phyloP scores from a whole-genome alignment of 37 sponge, comb jelly and placozoan genomes.

The Oscarella lobularis region DNA sequence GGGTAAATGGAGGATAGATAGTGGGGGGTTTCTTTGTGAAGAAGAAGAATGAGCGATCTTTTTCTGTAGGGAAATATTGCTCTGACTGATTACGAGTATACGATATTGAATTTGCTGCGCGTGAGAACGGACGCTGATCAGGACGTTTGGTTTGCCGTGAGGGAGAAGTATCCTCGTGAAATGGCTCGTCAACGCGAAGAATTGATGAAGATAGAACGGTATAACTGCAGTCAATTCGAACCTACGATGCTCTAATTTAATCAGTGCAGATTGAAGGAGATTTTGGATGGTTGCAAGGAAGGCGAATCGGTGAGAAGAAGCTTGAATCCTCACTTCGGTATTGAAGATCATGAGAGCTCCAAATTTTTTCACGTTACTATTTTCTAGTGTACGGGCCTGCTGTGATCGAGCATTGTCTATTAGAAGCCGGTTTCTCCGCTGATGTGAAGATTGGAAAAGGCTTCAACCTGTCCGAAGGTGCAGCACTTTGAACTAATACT shows the following conservation, averaged over 20 bases:
- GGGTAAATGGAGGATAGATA: constrained; percentile 30
- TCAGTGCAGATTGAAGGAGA: constrained; percentile 13
- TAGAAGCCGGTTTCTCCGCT: constrained; percentile 49
- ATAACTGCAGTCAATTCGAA: too few relatives aligned
- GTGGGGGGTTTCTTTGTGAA: not conserved
- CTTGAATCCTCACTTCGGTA: constrained; percentile 75
- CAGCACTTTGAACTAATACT: too few relatives aligned
- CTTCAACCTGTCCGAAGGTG: constrained; percentile 13
- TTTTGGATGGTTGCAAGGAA: constrained; percentile 20
- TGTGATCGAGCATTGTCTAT: constrained; percentile 64
- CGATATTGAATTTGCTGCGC: constrained; percentile 65
- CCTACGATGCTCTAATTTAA: too few relatives aligned
- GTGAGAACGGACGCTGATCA: constrained; percentile 63
- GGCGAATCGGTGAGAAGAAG: constrained; percentile 56
- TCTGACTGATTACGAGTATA: constrained; percentile 64
- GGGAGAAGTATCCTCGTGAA: constrained; percentile 61
- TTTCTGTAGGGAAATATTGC: constrained; percentile 70
- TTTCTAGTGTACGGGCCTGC: constrained; percentile 66
- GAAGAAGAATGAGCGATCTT: not conserved
- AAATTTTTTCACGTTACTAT: not conserved
- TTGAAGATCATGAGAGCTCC: constrained; percentile 17
- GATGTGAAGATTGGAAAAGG: constrained; percentile 53
- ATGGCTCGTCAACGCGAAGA: constrained; percentile 37
- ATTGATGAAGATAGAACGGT: too few relatives aligned
- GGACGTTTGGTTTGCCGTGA: constrained; percentile 70